A percentile compares a stretch with the other conserved stretches of the same genome.
These are phyloP conservation scores for Cryptotermes secundus DNA, from an alignment of 1,140 invertebrate genomes.

Conservation along the genomic window DNA sequence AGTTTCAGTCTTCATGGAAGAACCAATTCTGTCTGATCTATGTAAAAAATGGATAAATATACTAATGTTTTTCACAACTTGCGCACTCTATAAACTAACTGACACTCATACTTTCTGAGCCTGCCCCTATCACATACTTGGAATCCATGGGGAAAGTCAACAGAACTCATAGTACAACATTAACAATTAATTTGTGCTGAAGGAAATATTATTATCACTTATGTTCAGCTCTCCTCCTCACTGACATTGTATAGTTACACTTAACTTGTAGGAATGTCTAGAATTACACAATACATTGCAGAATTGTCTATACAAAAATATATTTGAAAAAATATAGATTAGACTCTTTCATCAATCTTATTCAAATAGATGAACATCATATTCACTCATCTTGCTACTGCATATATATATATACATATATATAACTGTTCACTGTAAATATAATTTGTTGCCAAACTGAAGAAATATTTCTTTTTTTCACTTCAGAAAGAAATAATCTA, in stretches of 20 bases:
- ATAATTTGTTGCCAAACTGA: neutral
- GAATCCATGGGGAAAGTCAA: neutral
- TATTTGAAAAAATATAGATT: slow-evolving; percentile 20
- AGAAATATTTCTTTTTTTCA: neutral
- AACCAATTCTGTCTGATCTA: neutral
- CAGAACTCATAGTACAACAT: neutral
- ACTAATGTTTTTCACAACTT: too few species aligned
- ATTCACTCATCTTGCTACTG: neutral
- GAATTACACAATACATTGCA: neutral
- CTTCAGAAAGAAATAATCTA: neutral
- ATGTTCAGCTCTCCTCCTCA: too few species aligned
- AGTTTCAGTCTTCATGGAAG: neutral
- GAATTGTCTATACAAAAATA: neutral
- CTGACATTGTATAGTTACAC: neutral
- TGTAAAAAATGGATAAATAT: neutral
- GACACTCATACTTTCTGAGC: neutral
- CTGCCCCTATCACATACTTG: neutral
- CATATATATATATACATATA: neutral
- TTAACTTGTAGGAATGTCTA: neutral
- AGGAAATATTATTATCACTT: neutral
- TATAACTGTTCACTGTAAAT: neutral
- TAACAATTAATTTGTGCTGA: neutral
- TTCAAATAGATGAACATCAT: neutral
- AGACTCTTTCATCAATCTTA: neutral
- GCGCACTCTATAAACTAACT: neutral